Conservation (phyloP, 2,113 vertebrate genomes). For the Antennarius striatus region DNA sequence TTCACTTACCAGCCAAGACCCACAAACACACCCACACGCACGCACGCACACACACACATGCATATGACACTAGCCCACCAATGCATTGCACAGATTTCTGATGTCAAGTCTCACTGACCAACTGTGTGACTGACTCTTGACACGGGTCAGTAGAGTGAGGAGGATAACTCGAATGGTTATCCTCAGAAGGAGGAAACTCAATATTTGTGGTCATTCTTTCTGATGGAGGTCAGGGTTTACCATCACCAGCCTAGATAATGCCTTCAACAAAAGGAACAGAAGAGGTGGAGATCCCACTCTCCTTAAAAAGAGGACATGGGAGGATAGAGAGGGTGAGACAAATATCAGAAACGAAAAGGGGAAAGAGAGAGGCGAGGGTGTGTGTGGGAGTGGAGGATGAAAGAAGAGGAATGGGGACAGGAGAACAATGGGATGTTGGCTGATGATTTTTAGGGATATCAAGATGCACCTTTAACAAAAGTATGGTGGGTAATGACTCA, state of each 20-base stretch:
- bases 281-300: constrained; percentile 34
- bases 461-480: constrained; percentile 22
- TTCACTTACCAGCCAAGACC: constrained; percentile 44
- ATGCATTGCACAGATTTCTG: constrained; percentile 27
- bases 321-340: constrained; percentile 34
- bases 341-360: constrained; percentile 28
- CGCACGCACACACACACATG: constrained; percentile 13
- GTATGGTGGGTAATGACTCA: constrained; percentile 15
- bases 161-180: background rate
- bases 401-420: constrained; percentile 19
- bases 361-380: constrained; percentile 36
- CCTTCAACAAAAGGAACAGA: background rate
- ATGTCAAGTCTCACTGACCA: constrained; percentile 8
- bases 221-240: constrained; percentile 6
- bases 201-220: background rate
- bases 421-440: constrained; percentile 17
- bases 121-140: constrained; percentile 2
- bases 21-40: constrained; percentile 18
- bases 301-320: constrained; percentile 17
- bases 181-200: background rate
- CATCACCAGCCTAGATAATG: background rate
- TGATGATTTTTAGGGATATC: constrained; percentile 27
- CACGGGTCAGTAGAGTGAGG: constrained; percentile 2
- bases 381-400: constrained; percentile 45
- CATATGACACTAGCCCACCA: background rate